phyloP scores from a whole-genome alignment of 2,113 vertebrate genomes.

The Sinocyclocheilus anophthalmus region DNA sequence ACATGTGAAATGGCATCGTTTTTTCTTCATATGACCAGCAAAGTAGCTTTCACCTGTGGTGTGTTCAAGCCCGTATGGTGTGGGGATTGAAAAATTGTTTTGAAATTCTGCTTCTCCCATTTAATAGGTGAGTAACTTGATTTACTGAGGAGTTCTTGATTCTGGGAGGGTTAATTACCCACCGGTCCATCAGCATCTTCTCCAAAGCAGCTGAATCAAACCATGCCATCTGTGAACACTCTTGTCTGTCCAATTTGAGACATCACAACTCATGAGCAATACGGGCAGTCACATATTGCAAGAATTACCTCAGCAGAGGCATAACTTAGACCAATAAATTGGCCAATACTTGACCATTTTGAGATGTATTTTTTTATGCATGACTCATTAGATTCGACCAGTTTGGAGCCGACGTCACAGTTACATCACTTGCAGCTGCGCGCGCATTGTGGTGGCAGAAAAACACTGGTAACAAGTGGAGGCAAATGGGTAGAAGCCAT shows the following conservation, averaged over 20 bases:
- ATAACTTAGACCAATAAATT: background rate
- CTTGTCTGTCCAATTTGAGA: constrained; percentile 23
- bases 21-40: background rate
- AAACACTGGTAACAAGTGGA: no score
- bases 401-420: no score
- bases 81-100: constrained; percentile 57
- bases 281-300: background rate
- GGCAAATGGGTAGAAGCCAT: no score
- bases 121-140: constrained; percentile 34
- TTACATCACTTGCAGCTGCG: no score
- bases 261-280: constrained; percentile 21
- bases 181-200: constrained; percentile 23
- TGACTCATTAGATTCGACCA: no score
- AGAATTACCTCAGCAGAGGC: background rate
- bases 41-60: background rate
- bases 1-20: background rate
- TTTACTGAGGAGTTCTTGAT: constrained; percentile 27
- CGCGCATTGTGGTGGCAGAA: no score
- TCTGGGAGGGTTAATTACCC: constrained; percentile 31
- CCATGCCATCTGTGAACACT: constrained; percentile 39
- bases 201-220: constrained; percentile 28
- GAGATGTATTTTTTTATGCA: background rate
- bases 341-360: background rate
- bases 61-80: background rate
- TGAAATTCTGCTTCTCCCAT: constrained; percentile 51